Conservation (phyloP, 2,113 vertebrate genomes). For the Rafetus swinhoei region DNA sequence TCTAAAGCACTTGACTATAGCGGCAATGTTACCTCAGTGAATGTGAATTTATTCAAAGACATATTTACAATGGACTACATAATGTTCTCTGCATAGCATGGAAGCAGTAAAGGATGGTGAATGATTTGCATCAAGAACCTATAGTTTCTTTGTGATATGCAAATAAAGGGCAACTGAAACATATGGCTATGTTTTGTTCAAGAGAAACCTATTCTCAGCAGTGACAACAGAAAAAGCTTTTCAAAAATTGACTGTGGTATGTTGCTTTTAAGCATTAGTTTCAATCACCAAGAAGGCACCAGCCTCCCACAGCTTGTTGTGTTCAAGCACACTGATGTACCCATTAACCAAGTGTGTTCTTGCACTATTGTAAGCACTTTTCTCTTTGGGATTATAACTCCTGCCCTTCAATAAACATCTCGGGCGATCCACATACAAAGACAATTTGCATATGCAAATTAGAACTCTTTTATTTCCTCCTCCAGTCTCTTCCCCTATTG, state of each 20-base stretch:
- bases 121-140: not conserved
- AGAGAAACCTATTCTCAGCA: not conserved
- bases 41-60: not conserved
- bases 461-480: too few relatives aligned
- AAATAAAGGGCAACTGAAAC: not conserved
- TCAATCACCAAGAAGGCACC: too few relatives aligned
- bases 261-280: not conserved
- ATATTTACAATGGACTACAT: not conserved
- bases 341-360: not conserved
- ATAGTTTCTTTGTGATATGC: not conserved
- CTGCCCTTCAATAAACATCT: not conserved
- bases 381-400: not conserved
- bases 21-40: not conserved
- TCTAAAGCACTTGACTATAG: not conserved
- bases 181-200: not conserved
- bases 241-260: not conserved
- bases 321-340: not conserved
- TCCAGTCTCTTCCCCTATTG: not conserved
- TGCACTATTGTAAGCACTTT: not conserved
- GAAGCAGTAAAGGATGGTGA: not conserved
- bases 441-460: not conserved
- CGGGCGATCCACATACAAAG: not conserved
- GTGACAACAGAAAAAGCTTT: not conserved
- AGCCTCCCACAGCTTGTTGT: not conserved
- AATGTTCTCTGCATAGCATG: not conserved